phyloP scores from a whole-genome alignment of 2,888 invertebrate genomes.

The Imbricaverruca yamaguchii region DNA sequence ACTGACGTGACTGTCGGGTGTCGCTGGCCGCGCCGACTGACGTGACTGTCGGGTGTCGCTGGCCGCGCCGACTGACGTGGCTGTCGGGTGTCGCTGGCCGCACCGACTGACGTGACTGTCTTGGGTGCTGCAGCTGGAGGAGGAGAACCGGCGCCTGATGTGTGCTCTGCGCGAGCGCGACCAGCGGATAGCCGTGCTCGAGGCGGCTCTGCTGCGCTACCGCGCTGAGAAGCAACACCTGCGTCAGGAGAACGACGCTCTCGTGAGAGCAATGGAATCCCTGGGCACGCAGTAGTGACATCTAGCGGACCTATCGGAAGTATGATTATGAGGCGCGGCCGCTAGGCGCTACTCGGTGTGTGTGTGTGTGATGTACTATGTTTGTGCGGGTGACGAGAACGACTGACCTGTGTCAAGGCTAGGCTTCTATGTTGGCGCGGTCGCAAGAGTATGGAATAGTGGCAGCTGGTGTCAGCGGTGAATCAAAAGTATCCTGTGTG shows the following conservation, averaged over 20 bases:
- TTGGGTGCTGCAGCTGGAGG: neutral
- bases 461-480: too few species aligned
- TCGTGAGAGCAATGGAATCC: neutral
- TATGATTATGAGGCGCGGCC: too few species aligned
- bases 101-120: neutral
- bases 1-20: too few species aligned
- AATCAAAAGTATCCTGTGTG: too few species aligned
- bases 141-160: constrained; percentile 3
- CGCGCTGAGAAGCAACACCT: neutral
- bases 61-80: neutral
- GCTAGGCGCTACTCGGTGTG: too few species aligned
- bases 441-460: too few species aligned
- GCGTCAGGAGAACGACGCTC: neutral
- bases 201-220: neutral
- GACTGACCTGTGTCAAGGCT: too few species aligned
- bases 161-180: neutral
- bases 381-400: too few species aligned
- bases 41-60: neutral
- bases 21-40: too few species aligned
- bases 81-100: neutral
- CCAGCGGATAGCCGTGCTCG: constrained; percentile 2
- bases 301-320: too few species aligned
- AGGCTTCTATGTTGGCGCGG: too few species aligned
- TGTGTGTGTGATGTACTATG: too few species aligned
- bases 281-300: neutral